Evolutionary conservation across 2,888 invertebrate species (phyloP), one percentile per base, ranked within the genome.

Genomic region (Mythimna lalbum): DNA sequence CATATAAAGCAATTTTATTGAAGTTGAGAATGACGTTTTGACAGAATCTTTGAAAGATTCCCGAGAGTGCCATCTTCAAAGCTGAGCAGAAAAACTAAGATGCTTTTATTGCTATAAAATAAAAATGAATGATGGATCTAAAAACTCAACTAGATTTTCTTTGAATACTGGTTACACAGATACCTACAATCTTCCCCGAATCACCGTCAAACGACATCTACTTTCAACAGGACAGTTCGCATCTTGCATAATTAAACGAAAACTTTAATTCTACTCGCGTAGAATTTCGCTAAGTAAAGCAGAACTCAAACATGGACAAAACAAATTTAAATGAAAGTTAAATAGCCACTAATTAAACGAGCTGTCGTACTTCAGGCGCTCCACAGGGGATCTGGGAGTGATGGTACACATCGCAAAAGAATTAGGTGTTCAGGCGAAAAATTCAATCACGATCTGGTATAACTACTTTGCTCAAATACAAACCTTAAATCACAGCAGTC

Each of bases 291-390:
- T 63, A 74, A 82, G 73, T 69, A 76, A 80, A 85, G 69, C 60
- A 69, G 77, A 83, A 85, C 86, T 83, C 82, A 82, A 84, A 85
- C 73, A 85, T 84, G 73, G 82, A 82, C 71, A 78, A 76, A 81
- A 81, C 76, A 80, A 83, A 85, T 82, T 83, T 72, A 82, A 83
- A 84, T 74, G 72, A 80, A 85, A 84, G 84, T 84, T 83, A 84
- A 85, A 85, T 84, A 85, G 86, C 80, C 78, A 73, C 81, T 87
- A 86, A 88, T 88, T 88, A 88, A 86, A 86, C 74, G 74, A 69
- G 79, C 78, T 79, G 83, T 80, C 84, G 77, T 78, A 80, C 76
- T 80, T 74, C 55, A 59, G 77, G 69, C 79, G 64, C 21, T 65
- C 66, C 39, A 23, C 66, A 62, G 73, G 62, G 79, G 78, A 78